Percentiles rank a stretch among this genome's conserved stretches.
phyloP scores from a whole-genome alignment of 2,797 vertebrate genomes.

The Pampus argenteus region DNA sequence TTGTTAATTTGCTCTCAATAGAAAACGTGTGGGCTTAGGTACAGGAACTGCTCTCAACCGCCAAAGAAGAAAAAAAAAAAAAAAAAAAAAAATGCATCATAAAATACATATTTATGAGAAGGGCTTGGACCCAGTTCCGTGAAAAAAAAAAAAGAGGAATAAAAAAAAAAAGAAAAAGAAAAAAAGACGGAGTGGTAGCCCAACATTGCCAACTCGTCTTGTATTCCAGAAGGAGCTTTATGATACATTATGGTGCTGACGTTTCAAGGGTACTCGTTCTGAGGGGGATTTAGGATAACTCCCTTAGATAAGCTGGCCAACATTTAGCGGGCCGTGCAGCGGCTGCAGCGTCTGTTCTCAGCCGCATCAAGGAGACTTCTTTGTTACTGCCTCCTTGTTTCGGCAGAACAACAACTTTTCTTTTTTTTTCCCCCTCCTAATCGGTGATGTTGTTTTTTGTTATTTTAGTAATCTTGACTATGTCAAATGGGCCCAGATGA shows the following conservation, averaged over 20 bases:
- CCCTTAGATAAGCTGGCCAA: slow-evolving; percentile 76
- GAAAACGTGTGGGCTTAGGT: slow-evolving; percentile 36
- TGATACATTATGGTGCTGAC: slow-evolving; percentile 77
- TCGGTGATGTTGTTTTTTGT: slow-evolving; percentile 48
- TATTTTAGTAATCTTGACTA: slow-evolving; percentile 31
- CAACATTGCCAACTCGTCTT: slow-evolving; percentile 71
- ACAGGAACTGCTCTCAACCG: slow-evolving; percentile 34
- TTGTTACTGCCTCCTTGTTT: slow-evolving; percentile 51
- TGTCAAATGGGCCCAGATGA: slow-evolving; percentile 56
- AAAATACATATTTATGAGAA: slow-evolving; percentile 77
- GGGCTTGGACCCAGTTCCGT: slow-evolving; percentile 66
- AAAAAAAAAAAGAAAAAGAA: neutral
- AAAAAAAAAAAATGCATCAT: slow-evolving; percentile 61
- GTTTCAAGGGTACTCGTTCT: slow-evolving; percentile 79
- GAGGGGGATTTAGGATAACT: slow-evolving; percentile 77
- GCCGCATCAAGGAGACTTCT: slow-evolving; percentile 75
- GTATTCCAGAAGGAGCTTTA: slow-evolving; percentile 78
- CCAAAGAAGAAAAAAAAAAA: too few species aligned
- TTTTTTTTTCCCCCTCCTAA: slow-evolving; percentile 24
- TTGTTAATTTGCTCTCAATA: slow-evolving; percentile 62
- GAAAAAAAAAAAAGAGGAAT: slow-evolving; percentile 6
- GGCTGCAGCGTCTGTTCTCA: slow-evolving; percentile 51
- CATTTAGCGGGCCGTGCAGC: slow-evolving; percentile 57
- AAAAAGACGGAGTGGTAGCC: slow-evolving; percentile 40
- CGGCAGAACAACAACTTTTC: slow-evolving; percentile 25